Evolutionary conservation across 2,113 vertebrate species (phyloP).

Genomic region (Sylvia atricapilla): DNA sequence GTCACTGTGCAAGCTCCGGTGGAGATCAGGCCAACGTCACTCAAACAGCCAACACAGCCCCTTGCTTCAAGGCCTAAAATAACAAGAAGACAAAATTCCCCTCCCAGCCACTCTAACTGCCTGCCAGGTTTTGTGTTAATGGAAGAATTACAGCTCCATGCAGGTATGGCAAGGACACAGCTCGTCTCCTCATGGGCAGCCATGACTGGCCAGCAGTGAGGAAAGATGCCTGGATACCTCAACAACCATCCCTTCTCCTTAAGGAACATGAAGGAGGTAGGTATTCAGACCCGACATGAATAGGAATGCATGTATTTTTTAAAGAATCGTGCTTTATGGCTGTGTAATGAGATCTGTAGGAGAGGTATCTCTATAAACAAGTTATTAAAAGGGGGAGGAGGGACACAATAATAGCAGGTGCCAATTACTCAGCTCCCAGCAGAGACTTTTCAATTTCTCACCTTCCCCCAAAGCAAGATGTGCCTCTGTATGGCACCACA

Average conservation of each 20-base stretch:
- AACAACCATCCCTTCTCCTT: background rate
- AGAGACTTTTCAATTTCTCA: slow-evolving; percentile 51
- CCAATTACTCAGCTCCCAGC: slow-evolving; percentile 56
- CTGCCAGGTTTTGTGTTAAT: background rate
- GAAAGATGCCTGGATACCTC: background rate
- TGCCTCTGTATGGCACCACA: background rate
- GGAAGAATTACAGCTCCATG: background rate
- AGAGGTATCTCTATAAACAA: slow-evolving; percentile 45
- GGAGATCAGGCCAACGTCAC: background rate
- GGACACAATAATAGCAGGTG: slow-evolving; percentile 54
- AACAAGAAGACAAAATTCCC: background rate
- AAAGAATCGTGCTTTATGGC: background rate
- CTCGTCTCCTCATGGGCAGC: background rate
- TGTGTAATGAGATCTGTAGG: slow-evolving; percentile 24
- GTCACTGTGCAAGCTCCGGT: background rate
- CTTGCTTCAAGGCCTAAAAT: slow-evolving; percentile 1
- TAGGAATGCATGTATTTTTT: background rate
- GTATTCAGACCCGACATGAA: background rate
- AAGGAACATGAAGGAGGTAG: background rate
- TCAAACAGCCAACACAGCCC: background rate
- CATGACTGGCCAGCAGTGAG: rapidly evolving
- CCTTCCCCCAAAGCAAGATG: slow-evolving; percentile 63
- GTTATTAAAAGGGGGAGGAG: slow-evolving; percentile 41
- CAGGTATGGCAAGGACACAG: background rate
- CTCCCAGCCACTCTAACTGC: background rate